phyloP scores from a whole-genome alignment of 2,113 vertebrate genomes.

The Leptosomus discolor region DNA sequence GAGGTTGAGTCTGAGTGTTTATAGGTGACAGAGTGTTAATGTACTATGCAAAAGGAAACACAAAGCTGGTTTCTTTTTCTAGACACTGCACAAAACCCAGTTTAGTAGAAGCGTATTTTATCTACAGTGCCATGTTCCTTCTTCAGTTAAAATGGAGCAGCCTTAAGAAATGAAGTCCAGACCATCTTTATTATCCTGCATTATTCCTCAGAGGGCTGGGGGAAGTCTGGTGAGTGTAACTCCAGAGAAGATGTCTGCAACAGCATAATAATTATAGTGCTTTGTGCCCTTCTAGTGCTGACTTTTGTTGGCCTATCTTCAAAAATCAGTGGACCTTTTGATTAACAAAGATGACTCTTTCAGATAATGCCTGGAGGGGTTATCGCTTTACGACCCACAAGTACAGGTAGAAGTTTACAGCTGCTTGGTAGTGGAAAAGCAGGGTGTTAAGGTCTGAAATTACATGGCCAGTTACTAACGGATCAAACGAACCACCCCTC shows the following conservation, averaged over 20 bases:
- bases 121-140: background rate
- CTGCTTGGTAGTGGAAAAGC: background rate
- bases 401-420: background rate
- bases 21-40: background rate
- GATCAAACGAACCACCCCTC: background rate
- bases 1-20: conserved; percentile 2
- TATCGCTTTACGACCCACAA: background rate
- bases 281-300: background rate
- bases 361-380: background rate
- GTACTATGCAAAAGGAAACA: background rate
- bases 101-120: background rate
- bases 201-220: background rate
- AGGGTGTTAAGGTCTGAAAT: background rate
- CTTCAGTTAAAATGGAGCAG: background rate
- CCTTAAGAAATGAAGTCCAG: background rate
- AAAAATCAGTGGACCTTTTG: background rate
- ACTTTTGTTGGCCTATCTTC: background rate
- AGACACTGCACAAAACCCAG: background rate
- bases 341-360: background rate
- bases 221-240: background rate
- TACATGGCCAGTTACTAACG: background rate
- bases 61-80: background rate
- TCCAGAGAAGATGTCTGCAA: background rate
- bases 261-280: background rate
- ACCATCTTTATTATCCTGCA: background rate